Evolutionary conservation across 2,797 vertebrate genomes (phyloP), one percentile per base, ranked within the genome.

Genomic region (Macroramphosus scolopax): DNA sequence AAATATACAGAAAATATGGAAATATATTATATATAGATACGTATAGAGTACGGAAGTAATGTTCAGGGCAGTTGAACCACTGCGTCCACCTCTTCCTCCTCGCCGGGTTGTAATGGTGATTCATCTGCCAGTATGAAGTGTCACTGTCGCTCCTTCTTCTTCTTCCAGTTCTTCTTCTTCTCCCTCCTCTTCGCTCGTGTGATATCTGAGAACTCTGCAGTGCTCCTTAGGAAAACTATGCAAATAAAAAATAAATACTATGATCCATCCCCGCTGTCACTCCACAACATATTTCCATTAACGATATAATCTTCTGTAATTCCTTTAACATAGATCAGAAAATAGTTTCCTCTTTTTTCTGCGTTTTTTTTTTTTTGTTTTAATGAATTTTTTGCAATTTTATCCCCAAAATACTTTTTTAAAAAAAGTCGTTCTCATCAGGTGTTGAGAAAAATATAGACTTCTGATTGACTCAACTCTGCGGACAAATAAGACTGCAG

Each of bases 1-100:
- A 91, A 93, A 91, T 91, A 89, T 90, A 92, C 89, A 93, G 81
- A 86, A 91, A 87, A 89, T 72, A 41, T 88, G 89, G 75, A 89
- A 91, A 88, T 87, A 87, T 87, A 87, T 82, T 89, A 89, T 90
- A 92, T 68, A 31, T 88, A 89, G 78, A 88, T 89, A 88, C 64
- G 75, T 80, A 82, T 78, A 87, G 81, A 88, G 83, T 84, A 84
- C 77, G 68, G 84, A 84, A 87, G 80, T 82, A 77, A 86, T 85
- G 83, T 86, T 70, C 83, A 80, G 78, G 85, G 87, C 83, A 88
- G 85, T 84, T 86, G 80, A 72, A 81, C 63, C 77, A 68, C 58
- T 72, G 63, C 61, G 55, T 61, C 65, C 65, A 74, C 44, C 24
- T 55, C 60, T 29, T 68, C 57, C 51, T 60, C 44, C 36, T 36